These are phyloP conservation scores for Meandrina meandrites DNA, from an alignment of 92 coral and sea anemone species.

Conservation along the genomic window DNA sequence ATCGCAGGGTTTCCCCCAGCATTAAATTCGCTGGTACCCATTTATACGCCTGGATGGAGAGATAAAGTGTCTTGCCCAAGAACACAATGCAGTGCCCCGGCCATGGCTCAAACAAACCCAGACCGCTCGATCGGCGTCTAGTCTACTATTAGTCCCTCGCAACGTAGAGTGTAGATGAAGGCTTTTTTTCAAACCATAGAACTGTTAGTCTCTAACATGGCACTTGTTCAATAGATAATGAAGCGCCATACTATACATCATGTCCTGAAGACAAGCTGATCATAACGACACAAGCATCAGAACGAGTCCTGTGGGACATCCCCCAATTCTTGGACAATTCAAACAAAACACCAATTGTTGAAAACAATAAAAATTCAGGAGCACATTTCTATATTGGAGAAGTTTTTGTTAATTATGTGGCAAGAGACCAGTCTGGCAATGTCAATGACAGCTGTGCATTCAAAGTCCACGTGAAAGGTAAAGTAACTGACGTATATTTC, in stretches of 20 bases:
- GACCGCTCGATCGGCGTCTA: no score
- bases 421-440: constrained; percentile 72
- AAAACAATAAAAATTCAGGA: constrained; percentile 44
- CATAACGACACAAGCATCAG: constrained; percentile 30
- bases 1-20: no score
- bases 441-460: constrained; percentile 75
- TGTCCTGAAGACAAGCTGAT: constrained; percentile 76
- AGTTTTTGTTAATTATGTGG: constrained; percentile 63
- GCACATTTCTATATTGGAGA: constrained; percentile 59
- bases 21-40: no score
- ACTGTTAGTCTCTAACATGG: not conserved
- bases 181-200: no score
- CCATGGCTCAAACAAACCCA: no score
- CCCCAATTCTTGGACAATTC: constrained; percentile 87
- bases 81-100: no score
- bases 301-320: constrained; percentile 67
- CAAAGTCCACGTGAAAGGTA: constrained; percentile 83
- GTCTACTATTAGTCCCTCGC: no score
- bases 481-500: not conserved
- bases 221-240: constrained; percentile 60
- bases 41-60: no score
- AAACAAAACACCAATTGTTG: constrained; percentile 58
- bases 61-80: no score
- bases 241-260: constrained; percentile 79
- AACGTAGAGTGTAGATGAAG: no score